These are phyloP conservation scores for Sebastiscus albofasciatus DNA, from an alignment of 2,797 vertebrate genomes.

Conservation along the genomic window DNA sequence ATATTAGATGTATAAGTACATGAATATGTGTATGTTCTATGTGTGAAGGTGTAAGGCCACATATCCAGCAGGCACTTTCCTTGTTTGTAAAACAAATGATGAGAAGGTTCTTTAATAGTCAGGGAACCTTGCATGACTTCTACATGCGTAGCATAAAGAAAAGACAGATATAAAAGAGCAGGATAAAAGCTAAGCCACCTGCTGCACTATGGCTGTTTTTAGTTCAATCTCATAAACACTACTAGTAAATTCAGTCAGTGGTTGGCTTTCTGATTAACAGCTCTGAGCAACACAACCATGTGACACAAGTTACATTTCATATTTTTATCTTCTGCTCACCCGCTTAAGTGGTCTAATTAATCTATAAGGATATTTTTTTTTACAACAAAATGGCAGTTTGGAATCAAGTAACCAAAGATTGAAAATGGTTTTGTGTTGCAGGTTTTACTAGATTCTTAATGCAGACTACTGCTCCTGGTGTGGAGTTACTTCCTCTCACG, in stretches of 20 bases:
- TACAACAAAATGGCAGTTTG: rapidly evolving
- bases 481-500: background rate
- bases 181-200: background rate
- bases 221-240: background rate
- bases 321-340: background rate
- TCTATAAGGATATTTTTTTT: rapidly evolving
- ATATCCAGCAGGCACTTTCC: conserved; percentile 45
- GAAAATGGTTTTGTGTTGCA: too few species aligned
- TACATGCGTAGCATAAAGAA: background rate
- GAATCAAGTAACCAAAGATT: background rate
- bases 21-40: background rate
- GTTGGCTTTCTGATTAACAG: background rate
- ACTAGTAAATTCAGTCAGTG: background rate
- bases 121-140: too few species aligned
- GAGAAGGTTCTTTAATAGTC: background rate
- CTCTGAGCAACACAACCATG: too few species aligned
- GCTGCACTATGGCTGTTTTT: background rate
- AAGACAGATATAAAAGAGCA: background rate
- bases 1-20: background rate
- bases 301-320: background rate
- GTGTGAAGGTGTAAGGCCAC: conserved; percentile 14
- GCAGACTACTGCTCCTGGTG: background rate
- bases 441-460: background rate
- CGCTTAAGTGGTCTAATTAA: background rate
- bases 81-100: background rate